phyloP scores from a whole-genome alignment of 1,140 invertebrate genomes.

The Charaxes varanes region DNA sequence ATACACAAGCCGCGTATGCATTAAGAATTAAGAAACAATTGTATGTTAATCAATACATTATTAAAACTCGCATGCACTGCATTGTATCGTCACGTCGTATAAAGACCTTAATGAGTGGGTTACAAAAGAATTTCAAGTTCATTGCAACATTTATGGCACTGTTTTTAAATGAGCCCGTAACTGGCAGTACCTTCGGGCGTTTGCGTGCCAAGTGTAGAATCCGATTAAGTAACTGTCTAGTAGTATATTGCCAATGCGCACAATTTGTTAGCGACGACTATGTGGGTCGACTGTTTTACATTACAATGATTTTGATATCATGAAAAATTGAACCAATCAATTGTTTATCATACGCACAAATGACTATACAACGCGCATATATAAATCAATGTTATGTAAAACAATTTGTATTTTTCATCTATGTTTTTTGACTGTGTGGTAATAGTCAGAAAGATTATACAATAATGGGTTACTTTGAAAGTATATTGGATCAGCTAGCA shows the following conservation, averaged over 20 bases:
- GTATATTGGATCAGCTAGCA: too few species aligned
- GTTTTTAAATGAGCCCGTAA: constrained; percentile 25
- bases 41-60: constrained; percentile 3
- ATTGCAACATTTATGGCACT: constrained; percentile 27
- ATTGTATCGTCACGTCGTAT: constrained; percentile 1
- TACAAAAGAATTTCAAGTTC: constrained; percentile 33
- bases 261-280: constrained; percentile 26
- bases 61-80: background rate
- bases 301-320: constrained; percentile 7
- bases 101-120: constrained; percentile 11
- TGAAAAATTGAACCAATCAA: too few species aligned
- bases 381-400: too few species aligned
- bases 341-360: too few species aligned
- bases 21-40: background rate
- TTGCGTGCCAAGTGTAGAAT: constrained; percentile 19
- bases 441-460: too few species aligned
- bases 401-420: too few species aligned
- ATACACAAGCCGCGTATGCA: too few species aligned
- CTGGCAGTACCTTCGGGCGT: constrained; percentile 16
- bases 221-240: constrained; percentile 30
- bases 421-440: too few species aligned
- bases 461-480: too few species aligned
- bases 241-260: constrained; percentile 31
- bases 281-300: constrained; percentile 11
- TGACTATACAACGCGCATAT: too few species aligned